Evolutionary conservation across 1,140 invertebrate genomes (phyloP).

Genomic region (Hirudo medicinalis): DNA sequence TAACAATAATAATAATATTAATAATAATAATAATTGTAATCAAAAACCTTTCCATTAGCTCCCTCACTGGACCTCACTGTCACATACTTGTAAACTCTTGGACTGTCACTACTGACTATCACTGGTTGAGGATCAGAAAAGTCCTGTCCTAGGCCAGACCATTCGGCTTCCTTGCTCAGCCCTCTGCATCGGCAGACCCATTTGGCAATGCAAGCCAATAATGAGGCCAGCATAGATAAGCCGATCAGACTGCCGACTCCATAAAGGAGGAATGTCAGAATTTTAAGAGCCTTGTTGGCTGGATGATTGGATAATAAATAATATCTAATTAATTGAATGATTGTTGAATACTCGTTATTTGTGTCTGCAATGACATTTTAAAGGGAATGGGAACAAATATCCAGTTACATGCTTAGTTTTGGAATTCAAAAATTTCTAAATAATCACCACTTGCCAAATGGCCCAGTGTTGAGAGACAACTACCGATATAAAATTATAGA

Average conservation of each 20-base stretch:
- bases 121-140: background rate
- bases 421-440: no score
- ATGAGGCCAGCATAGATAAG: background rate
- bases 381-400: no score
- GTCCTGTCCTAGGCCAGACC: constrained; percentile 1
- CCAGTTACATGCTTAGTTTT: no score
- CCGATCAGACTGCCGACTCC: background rate
- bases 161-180: constrained; percentile 3
- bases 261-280: constrained; percentile 2
- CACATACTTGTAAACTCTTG: constrained; percentile 6
- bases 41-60: background rate
- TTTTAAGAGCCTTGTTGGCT: constrained; percentile 9
- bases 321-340: background rate
- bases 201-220: constrained; percentile 2
- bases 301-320: background rate
- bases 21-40: background rate
- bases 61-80: background rate
- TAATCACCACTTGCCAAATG: no score
- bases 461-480: no score
- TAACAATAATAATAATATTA: no score
- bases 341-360: background rate
- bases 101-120: constrained; percentile 1
- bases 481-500: no score
- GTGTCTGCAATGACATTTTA: no score
- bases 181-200: background rate